Evolutionary conservation across 2,797 vertebrate genomes (phyloP), one percentile per base, ranked within the genome.

Genomic region (Hypotaenidia okinawae): DNA sequence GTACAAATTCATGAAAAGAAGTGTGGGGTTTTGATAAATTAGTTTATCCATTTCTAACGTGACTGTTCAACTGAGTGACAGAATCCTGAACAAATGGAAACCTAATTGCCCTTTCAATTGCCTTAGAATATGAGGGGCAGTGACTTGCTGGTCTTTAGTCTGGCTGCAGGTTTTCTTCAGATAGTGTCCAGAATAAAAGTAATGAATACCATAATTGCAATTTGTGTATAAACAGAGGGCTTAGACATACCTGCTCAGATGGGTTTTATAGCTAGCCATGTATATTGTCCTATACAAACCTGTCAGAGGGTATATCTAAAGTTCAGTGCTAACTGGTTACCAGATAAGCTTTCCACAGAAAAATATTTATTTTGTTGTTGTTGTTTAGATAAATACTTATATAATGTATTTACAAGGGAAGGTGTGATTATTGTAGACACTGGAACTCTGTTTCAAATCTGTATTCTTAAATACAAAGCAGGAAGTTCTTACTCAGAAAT

Each of bases 161-260:
- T 76, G 49, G 64, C 84, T 95, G 67, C 49, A 72, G 51, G 51
- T 94, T 93, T 90, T 83, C n/a, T 87, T 89, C 73, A 63, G 86
- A 39, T 93, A 61, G 30, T 33, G 21, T 61, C 52, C 58, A 75
- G 83, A 84, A 76, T 84, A 81, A 91, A 96, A 87, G 43, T 70
- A 94, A 43, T 32, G 22, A 85, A 37, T 37, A 14, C 18, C 8
- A 30, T 61, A 61, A 24, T 67, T 90, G 30, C 30, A 76, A 11
- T 24, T 45, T 41, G 4, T 59, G 4, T 67, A 23, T 78, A 32
- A 82, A 21, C 14, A 84, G 11, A 28, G 72, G 25, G 66, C 15
- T 77, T 77, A 43, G 25, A 63, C 15, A 3, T 70, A 67, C 57
- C 43, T 11, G 4, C 30, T 51, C 14, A 58, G 23, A 22, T 59